Evolutionary conservation across 2,113 vertebrate genomes (phyloP), one percentile per base, ranked within the genome.

Genomic region (Pseudorasbora parva): DNA sequence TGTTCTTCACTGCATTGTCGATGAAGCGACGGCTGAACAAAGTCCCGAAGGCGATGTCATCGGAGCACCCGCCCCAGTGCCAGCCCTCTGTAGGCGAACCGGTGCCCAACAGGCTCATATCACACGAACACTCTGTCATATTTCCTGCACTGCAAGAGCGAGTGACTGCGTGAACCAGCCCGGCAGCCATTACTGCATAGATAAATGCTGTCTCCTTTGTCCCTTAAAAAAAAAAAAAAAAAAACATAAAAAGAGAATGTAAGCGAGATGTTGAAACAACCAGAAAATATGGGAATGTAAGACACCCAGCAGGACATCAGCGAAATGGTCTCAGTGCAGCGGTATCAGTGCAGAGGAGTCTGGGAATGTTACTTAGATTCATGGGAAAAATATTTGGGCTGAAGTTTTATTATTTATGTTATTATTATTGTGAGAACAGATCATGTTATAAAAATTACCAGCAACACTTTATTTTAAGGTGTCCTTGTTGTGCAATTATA

Each of bases 61-160:
- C 98, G 0, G 98, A 99, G 90, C 98, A 99, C 90, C 98, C 98
- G 0, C 97, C 98, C 98, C 98, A 99, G 82, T 98, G 96, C 98
- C 98, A 99, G 69, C 95, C 96, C 89, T 96, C 95, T 0, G 78
- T 90, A 1, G 93, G 75, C 0, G 95, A 95, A 82, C 95, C 94
- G 0, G 93, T 93, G 0, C 94, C 95, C 66, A 91, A 93, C 84
- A 97, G 93, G 30, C 78, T 93, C 0, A 83, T 78, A 37, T 97
- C 97, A 1, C 98, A 99, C 78, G 97, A 96, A 19, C 98, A 99
- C 89, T 98, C 97, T 0, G 96, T 97, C 93, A 96, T 86, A 87
- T 99, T 98, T 0, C 97, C 98, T 0, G 95, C 95, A 0, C 98
- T 99, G 90, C 98, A 99, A 0, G 95, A 94, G 10, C 95, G 96